Conservation (phyloP, 2,113 vertebrate species). For the Pimephales promelas region DNA sequence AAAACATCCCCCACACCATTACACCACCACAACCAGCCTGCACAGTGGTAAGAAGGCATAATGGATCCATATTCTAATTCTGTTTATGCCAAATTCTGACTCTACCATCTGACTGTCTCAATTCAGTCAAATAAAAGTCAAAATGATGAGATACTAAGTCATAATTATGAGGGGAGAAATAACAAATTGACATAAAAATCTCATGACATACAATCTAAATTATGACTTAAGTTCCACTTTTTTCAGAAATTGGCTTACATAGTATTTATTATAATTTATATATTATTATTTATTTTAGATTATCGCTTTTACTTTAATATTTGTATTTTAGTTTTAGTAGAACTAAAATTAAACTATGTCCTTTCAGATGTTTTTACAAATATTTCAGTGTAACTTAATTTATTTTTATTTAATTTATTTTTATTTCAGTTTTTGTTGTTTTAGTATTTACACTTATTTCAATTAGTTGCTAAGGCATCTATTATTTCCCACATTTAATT, state of each 20-base stretch:
- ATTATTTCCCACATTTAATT: too few relatives aligned
- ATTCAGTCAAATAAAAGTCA: too few relatives aligned
- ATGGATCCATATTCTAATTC: too few relatives aligned
- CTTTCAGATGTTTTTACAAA: not conserved
- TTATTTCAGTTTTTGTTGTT: not conserved
- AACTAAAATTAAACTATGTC: not conserved
- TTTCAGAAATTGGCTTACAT: not conserved
- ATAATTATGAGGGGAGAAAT: not conserved
- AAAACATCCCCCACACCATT: too few relatives aligned
- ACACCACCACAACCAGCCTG: too few relatives aligned
- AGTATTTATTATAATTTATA: not conserved
- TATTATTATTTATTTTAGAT: not conserved
- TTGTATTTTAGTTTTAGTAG: not conserved
- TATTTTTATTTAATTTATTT: not conserved
- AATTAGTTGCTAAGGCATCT: not conserved
- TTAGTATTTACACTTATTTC: not conserved
- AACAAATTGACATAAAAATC: not conserved
- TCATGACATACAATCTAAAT: too few relatives aligned
- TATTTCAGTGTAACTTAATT: not conserved
- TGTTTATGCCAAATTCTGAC: too few relatives aligned
- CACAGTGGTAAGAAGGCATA: too few relatives aligned
- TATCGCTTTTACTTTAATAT: not conserved
- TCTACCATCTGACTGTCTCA: too few relatives aligned
- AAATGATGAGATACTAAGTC: too few relatives aligned
- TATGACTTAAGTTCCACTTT: not conserved